These are phyloP conservation scores for Lindbergichthys nudifrons DNA, from an alignment of 2,797 vertebrate genomes.

Conservation along the genomic window DNA sequence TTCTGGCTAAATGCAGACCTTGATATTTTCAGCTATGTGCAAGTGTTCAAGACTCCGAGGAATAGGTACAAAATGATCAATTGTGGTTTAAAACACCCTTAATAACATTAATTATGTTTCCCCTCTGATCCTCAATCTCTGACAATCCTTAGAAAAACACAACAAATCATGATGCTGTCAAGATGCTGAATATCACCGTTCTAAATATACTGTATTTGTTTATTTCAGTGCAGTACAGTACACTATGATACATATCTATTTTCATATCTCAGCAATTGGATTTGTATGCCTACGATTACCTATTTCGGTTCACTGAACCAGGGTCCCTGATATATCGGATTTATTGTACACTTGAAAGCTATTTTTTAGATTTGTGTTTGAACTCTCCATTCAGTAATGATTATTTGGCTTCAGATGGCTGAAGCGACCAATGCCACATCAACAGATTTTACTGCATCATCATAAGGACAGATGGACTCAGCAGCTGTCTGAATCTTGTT, in stretches of 20 bases:
- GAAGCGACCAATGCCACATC: slow-evolving; percentile 24
- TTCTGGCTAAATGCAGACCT: background rate
- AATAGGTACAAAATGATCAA: background rate
- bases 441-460: slow-evolving; percentile 55
- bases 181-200: background rate
- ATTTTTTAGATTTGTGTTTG: slow-evolving; percentile 17
- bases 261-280: slow-evolving; percentile 3
- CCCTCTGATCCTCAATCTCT: slow-evolving; percentile 6
- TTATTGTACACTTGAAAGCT: slow-evolving; percentile 28
- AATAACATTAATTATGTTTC: background rate
- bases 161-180: background rate
- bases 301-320: slow-evolving; percentile 5
- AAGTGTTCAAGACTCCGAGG: background rate
- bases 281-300: slow-evolving; percentile 2
- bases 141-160: background rate
- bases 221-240: background rate
- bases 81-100: background rate
- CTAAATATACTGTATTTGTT: background rate
- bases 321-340: slow-evolving; percentile 21
- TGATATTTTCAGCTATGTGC: background rate
- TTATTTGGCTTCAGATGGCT: slow-evolving; percentile 37
- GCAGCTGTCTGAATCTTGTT: slow-evolving; percentile 56
- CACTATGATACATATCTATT: background rate
- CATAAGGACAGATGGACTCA: slow-evolving; percentile 60
- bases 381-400: slow-evolving; percentile 19